Conservation (phyloP, 2,113 vertebrate species). For the Scartelaos histophorus region DNA sequence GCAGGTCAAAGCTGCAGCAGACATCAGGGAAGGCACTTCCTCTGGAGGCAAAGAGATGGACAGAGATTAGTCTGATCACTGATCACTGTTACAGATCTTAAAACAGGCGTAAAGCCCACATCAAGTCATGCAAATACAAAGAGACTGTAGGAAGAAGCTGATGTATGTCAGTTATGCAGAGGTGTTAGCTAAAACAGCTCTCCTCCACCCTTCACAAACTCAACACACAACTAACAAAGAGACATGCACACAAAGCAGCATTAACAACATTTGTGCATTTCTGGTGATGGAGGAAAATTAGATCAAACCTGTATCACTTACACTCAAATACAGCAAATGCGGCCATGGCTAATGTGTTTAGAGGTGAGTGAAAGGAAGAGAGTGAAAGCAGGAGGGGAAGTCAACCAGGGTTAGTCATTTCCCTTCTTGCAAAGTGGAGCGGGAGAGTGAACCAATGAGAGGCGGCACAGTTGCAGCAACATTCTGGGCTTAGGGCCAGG, state of each 20-base stretch:
- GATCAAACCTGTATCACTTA: conserved; percentile 67
- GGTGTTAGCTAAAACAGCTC: conserved; percentile 69
- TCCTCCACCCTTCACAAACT: conserved; percentile 56
- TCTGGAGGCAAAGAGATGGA: conserved; percentile 66
- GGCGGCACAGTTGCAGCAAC: conserved; percentile 71
- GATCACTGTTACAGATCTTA: conserved; percentile 20
- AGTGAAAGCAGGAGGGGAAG: conserved; percentile 66
- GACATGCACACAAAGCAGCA: conserved; percentile 62
- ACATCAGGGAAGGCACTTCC: conserved; percentile 80
- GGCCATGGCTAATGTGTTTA: conserved; percentile 62
- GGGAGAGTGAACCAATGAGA: conserved; percentile 70
- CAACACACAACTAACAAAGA: conserved; percentile 51
- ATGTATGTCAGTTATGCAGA: conserved; percentile 70
- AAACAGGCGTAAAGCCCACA: conserved; percentile 22
- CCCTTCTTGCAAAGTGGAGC: conserved; percentile 73
- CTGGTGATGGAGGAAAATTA: conserved; percentile 50
- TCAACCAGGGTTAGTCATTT: conserved; percentile 75
- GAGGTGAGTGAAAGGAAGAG: conserved; percentile 63
- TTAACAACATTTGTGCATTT: conserved; percentile 63
- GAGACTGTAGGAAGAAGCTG: conserved; percentile 53
- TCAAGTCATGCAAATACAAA: conserved; percentile 39
- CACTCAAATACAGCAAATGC: conserved; percentile 48
- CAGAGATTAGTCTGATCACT: conserved; percentile 39
- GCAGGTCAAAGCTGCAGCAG: conserved; percentile 82
- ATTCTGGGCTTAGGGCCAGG: conserved; percentile 78